Evolutionary conservation across 2,888 invertebrate genomes (phyloP), one percentile per base, ranked within the genome.

Genomic region (Terebella lapidaria): DNA sequence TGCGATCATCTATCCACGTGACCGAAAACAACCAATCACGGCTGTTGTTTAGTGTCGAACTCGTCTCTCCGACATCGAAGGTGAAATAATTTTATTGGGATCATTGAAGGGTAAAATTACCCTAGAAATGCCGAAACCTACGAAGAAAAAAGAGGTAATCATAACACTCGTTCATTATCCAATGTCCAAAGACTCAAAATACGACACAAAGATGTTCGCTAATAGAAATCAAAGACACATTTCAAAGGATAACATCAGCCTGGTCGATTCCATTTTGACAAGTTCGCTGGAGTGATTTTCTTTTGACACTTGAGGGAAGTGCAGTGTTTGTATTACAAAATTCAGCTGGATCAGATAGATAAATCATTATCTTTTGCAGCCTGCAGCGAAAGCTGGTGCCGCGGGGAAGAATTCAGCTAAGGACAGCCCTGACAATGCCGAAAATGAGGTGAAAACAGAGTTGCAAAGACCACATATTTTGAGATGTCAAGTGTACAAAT

Each of bases 371-470:
- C n/a, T n/a, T n/a, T 49, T 49, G 49, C 57, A 62, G 62, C 35
- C 54, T 18, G 54, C 62, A 24, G 46, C 56, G 10, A 62, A 62
- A 54, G 45, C 26, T 15, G 49, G 54, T 10, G 46, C 56, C 27
- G 26, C 59, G 29, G 54, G 35, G 28, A 62, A 62, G 42, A 35
- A 35, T 35, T 35, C 42, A 15, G 10, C 42, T n/a, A 35, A 35
- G n/a, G 42, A 35, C 42, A 35, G 42, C 28, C 27, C 49, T 26
- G 64, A 64, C 42, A 59, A 59, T 42, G 58, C 60, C 25, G 61
- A 64, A 57, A 64, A 64, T 57, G 64, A 64, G 64, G 64, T 64
- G 55, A 62, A 59, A 45, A 22, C 28, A 15, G 18, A 20, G 55
- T n/a, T 35, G n/a, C 10, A 35, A 15, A 15, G 42, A 35, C n/a